Evolutionary conservation across 1,140 invertebrate species (phyloP), one percentile per base, ranked within the genome.

Genomic region (Drosophila pallidifrons): DNA sequence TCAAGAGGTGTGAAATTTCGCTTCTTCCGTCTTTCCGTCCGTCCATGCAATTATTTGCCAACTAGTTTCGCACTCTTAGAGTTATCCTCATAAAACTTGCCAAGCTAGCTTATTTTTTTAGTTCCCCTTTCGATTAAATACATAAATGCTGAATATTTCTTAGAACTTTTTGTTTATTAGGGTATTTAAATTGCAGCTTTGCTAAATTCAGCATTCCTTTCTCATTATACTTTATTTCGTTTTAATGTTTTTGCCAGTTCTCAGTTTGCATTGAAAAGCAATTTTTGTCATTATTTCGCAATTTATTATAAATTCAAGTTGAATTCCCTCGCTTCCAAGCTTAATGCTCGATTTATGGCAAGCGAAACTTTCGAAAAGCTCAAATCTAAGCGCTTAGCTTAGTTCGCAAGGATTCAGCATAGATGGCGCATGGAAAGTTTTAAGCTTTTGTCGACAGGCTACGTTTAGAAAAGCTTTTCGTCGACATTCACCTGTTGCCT

Each of bases 401-500:
- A 49, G 63, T 54, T 66, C 64, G 28, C 43, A 13, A 25, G 69
- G 78, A 81, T 64, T 83, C 55, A 13, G 30, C 4, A 38, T 49
- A 87, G 82, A 77, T 73, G 82, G 83, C 82, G 82, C 55, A 57
- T 10, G 28, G 7, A 38, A 32, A 11, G 1, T 43, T 32, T 16
- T 25, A 32, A 87, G 71, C 79, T 82, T 82, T 10, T 3, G 30
- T 59, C 20, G 11, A 15, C 11, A 51, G 46, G 59, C 51, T 13
- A 6, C 38, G 64, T 51, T 83, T 74, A 85, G 77, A 49, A 64
- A 57, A 75, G 80, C 82, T 81, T 59, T 10, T 25, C 20, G 25
- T 25, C 57, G 43, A 30, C 38, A 13, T 13, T 54, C 20, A 87
- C 83, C 60, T 88, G 83, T 87, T 82, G 80, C 76, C 8, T 28